Base-by-base conservation (phyloP, 1,140 invertebrate species). In the Homarus americanus region DNA sequence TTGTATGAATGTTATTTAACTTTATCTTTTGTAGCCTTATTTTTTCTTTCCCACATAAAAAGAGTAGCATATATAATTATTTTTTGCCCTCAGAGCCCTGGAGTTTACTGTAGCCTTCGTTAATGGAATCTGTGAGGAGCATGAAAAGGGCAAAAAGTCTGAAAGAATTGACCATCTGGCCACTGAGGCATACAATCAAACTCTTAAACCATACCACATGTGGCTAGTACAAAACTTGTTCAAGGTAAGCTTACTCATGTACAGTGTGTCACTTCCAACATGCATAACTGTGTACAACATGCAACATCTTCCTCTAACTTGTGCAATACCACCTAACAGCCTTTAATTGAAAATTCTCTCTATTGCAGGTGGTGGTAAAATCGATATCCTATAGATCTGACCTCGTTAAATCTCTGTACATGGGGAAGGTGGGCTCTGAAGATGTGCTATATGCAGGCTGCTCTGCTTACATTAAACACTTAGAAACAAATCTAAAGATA, bases 221-320 rank as follows among this genome's bases (percentile, higher is more conserved):
- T 91, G 91, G 91, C 78, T 91, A 15, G 91, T 91, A 49, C 91
- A 91, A 63, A 91, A 91, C 87, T 49, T 91, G 32, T 91, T 91
- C 73, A 91, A 91, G 91, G 91, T 87, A 28, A 86, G n/a, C n/a
- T n/a, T n/a, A n/a, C n/a, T n/a, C n/a, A n/a, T n/a, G n/a, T n/a
- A n/a, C n/a, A n/a, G n/a, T n/a, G n/a, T n/a, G n/a, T n/a, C n/a
- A n/a, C n/a, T n/a, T n/a, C n/a, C n/a, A n/a, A n/a, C n/a, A n/a
- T n/a, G n/a, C n/a, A n/a, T n/a, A n/a, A n/a, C n/a, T n/a, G n/a
- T n/a, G n/a, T n/a, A n/a, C n/a, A n/a, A n/a, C n/a, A n/a, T n/a
- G n/a, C n/a, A n/a, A n/a, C n/a, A n/a, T n/a, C n/a, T n/a, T n/a
- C n/a, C n/a, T n/a, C n/a, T n/a, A n/a, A n/a, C n/a, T n/a, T n/a